Conservation (phyloP, 92 coral and sea anemone genomes). For the Phenganax marumi region DNA sequence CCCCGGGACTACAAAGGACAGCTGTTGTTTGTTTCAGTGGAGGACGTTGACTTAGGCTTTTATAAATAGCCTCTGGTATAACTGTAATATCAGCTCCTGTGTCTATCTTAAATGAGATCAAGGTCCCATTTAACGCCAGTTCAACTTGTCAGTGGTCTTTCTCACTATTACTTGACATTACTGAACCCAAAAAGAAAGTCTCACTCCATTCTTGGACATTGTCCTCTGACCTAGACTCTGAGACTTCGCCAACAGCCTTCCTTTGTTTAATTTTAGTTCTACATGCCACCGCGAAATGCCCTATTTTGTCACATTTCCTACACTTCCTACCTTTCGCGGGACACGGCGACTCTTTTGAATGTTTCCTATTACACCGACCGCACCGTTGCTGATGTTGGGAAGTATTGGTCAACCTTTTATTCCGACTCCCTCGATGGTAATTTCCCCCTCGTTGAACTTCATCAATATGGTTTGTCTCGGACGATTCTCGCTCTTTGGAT, state of each 20-base stretch:
- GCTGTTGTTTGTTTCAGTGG: slow-evolving; percentile 38
- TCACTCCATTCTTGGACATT: slow-evolving; percentile 14
- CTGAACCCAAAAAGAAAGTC: slow-evolving; percentile 50
- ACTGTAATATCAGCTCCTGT: slow-evolving; percentile 58
- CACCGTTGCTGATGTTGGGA: slow-evolving; percentile 19
- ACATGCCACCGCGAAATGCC: slow-evolving; percentile 59
- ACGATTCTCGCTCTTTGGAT: slow-evolving; percentile 38
- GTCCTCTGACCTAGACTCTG: background rate
- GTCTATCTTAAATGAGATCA: slow-evolving; percentile 50
- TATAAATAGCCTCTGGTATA: slow-evolving; percentile 41
- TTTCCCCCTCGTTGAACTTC: slow-evolving; percentile 34
- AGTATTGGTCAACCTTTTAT: background rate
- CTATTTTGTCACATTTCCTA: slow-evolving; percentile 42
- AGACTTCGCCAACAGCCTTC: slow-evolving; percentile 41
- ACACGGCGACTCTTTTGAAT: slow-evolving; percentile 7
- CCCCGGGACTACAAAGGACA: slow-evolving; percentile 46
- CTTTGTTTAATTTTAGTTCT: slow-evolving; percentile 29
- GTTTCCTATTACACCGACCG: slow-evolving; percentile 40
- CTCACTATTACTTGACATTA: slow-evolving; percentile 8
- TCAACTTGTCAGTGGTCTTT: slow-evolving; percentile 52
- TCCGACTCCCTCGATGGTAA: slow-evolving; percentile 20
- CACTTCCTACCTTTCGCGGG: slow-evolving; percentile 55
- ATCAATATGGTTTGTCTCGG: slow-evolving; percentile 33
- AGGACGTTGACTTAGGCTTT: slow-evolving; percentile 44
- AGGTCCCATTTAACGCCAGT: slow-evolving; percentile 43